A percentile compares a stretch with the other conserved stretches of the same genome.
These are phyloP conservation scores for Augochlorella aurata DNA, from an alignment of 2,888 invertebrate species.

Conservation along the genomic window DNA sequence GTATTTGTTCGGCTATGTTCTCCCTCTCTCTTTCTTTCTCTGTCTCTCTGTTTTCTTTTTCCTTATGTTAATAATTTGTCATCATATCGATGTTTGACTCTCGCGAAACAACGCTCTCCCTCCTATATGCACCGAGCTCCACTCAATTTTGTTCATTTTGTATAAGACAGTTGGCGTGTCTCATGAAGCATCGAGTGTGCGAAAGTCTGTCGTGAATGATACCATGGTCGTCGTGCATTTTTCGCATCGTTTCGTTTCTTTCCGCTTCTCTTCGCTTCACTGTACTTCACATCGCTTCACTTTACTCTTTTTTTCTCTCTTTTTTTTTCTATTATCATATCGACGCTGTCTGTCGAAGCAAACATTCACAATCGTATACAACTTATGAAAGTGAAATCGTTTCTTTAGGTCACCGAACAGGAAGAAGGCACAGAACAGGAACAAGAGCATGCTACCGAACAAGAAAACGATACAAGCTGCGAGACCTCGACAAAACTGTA, in stretches of 20 bases:
- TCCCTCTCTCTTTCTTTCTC: not conserved
- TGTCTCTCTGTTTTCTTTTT: not conserved
- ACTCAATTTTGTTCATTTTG: not conserved
- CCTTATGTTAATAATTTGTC: not conserved
- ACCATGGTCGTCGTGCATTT: not conserved
- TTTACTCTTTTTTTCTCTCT: not conserved
- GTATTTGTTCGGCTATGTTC: not conserved
- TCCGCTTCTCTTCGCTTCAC: not conserved
- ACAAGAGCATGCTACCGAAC: slow-evolving; percentile 72
- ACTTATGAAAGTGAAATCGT: not conserved
- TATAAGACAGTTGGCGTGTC: not conserved
- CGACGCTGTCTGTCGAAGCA: not conserved
- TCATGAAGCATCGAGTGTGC: not conserved
- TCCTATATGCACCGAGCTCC: not conserved
- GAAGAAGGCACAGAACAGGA: slow-evolving; percentile 76
- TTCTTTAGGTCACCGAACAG: slow-evolving; percentile 64
- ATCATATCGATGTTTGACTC: not conserved
- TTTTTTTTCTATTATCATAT: slow-evolving; percentile 9
- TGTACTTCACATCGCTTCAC: not conserved
- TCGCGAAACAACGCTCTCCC: not conserved
- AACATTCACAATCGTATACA: not conserved
- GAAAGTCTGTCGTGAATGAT: not conserved
- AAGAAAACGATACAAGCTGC: slow-evolving; percentile 78
- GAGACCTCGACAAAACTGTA: slow-evolving; percentile 85
- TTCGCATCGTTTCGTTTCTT: not conserved